Evolutionary conservation across 2,113 vertebrate genomes (phyloP).

Genomic region (Scytalopus superciliaris): DNA sequence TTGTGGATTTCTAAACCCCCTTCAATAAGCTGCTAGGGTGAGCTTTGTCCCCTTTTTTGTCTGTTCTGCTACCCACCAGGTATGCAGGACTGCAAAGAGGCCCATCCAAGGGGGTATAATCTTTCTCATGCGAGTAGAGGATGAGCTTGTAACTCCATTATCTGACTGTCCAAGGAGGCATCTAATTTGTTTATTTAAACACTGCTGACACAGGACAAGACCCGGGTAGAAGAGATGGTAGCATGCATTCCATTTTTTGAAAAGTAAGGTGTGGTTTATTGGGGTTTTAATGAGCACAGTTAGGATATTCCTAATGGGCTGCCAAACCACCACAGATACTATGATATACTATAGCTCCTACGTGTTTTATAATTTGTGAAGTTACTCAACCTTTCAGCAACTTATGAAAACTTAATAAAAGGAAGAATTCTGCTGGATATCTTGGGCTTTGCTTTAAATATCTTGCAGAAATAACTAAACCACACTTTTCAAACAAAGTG

Average conservation of each 20-base stretch:
- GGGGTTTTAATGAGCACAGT: not conserved
- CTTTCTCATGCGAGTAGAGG: not conserved
- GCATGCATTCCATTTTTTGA: not conserved
- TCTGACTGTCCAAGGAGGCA: not conserved
- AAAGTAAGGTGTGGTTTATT: not conserved
- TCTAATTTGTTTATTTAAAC: constrained; percentile 22
- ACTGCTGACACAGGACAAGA: not conserved
- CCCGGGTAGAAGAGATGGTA: not conserved
- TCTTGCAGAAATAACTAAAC: not conserved
- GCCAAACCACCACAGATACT: not conserved
- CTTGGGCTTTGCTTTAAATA: not conserved
- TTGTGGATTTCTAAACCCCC: not conserved
- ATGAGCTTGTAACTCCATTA: constrained; percentile 7
- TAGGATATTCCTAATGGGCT: not conserved
- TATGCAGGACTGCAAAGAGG: not conserved
- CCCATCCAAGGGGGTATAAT: not conserved
- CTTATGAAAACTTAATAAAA: not conserved
- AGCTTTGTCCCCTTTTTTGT: not conserved
- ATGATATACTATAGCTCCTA: not conserved
- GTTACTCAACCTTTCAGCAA: not conserved
- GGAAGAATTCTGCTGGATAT: not conserved
- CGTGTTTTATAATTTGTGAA: not conserved
- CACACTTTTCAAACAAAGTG: not conserved
- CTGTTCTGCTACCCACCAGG: not conserved
- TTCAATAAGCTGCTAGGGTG: not conserved